A percentile compares a stretch with the other conserved stretches of the same genome.
Evolutionary conservation across 1,140 invertebrate genomes (phyloP).

Genomic region (Bicyclus anynana): DNA sequence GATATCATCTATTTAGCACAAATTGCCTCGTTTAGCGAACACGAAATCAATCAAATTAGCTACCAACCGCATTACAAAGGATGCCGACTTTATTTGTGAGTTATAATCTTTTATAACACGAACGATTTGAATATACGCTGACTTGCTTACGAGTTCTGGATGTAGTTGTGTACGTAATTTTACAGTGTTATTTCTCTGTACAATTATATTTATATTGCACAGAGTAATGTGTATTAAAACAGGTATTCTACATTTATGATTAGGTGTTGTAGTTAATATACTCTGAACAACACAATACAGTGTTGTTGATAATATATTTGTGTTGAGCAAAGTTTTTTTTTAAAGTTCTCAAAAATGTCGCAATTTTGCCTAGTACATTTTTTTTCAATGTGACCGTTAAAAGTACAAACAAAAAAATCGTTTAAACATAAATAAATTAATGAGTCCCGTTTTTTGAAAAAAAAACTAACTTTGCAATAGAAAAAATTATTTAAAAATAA

Average conservation of each 20-base stretch:
- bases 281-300: too few relatives aligned
- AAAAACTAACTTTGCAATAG: too few relatives aligned
- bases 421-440: too few relatives aligned
- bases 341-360: too few relatives aligned
- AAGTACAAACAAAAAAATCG: too few relatives aligned
- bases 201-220: constrained; percentile 8
- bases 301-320: too few relatives aligned
- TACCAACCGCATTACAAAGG: constrained; percentile 22
- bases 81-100: constrained; percentile 22
- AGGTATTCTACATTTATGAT: background rate
- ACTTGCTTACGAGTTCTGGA: constrained; percentile 3
- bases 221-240: background rate
- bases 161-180: constrained; percentile 11
- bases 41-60: constrained; percentile 36
- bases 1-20: constrained; percentile 16
- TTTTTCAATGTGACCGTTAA: too few relatives aligned
- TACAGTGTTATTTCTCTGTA: constrained; percentile 18
- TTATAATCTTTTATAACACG: constrained; percentile 20
- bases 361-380: too few relatives aligned
- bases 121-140: constrained; percentile 13
- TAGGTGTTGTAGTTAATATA: too few relatives aligned
- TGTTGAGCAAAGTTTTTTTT: too few relatives aligned
- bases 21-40: constrained; percentile 21
- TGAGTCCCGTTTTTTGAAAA: too few relatives aligned
- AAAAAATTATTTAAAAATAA: too few relatives aligned